Conservation (phyloP, 2,797 vertebrate genomes). For the Liparis tanakae region DNA sequence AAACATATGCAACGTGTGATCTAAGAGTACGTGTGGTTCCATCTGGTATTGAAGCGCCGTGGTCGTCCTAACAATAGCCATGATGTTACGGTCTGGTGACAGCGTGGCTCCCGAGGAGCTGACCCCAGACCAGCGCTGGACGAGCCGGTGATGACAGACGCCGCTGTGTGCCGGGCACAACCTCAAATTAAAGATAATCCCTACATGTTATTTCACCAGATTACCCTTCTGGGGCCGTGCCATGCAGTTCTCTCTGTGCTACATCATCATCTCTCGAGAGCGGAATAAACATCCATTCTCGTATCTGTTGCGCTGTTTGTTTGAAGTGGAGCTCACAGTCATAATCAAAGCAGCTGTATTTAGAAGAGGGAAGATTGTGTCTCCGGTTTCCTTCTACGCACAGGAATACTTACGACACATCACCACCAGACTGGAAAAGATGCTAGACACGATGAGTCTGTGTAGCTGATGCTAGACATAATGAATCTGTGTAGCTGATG, state of each 20-base stretch:
- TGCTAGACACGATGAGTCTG: constrained; percentile 9
- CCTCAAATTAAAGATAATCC: constrained; percentile 78
- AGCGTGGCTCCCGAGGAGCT: constrained; percentile 44
- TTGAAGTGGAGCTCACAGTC: constrained; percentile 52
- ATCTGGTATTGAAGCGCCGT: background rate
- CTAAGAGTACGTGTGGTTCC: background rate
- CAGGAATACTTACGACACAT: constrained; percentile 35
- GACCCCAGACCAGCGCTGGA: constrained; percentile 40
- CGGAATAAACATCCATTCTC: constrained; percentile 49
- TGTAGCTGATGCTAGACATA: background rate
- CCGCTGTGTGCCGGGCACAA: constrained; percentile 53
- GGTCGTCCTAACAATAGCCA: constrained; percentile 31
- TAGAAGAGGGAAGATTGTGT: constrained; percentile 51
- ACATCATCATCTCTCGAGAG: constrained; percentile 40
- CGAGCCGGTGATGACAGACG: constrained; percentile 69
- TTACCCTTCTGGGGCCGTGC: constrained; percentile 55
- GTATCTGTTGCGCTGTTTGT: constrained; percentile 44
- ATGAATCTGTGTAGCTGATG: no score
- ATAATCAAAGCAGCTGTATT: constrained; percentile 53
- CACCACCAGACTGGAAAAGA: constrained; percentile 36
- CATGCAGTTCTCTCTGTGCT: constrained; percentile 20
- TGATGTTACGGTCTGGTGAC: constrained; percentile 54
- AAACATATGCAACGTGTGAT: background rate
- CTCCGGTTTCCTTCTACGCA: constrained; percentile 59
- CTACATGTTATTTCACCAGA: constrained; percentile 73